Conservation (phyloP, 1,140 invertebrate genomes). For the Eriocheir sinensis region DNA sequence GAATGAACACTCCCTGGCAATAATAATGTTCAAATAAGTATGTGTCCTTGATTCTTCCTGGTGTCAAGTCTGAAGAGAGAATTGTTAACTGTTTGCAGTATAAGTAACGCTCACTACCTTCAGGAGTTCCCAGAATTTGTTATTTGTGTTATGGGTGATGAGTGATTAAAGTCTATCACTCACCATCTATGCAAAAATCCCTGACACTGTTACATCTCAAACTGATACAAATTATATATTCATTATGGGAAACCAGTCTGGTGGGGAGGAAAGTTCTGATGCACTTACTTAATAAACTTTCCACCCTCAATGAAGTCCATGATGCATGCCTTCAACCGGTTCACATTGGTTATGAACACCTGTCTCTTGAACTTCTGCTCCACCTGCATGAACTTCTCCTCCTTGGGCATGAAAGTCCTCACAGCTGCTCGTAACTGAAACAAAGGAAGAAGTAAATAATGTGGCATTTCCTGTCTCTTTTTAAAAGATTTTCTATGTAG, state of each 20-base stretch:
- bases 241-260: no score
- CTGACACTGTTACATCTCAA: no score
- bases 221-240: background rate
- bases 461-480: background rate
- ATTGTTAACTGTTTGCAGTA: no score
- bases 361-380: constrained; percentile 98
- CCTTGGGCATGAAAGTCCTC: constrained; percentile 96
- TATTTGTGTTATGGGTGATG: no score
- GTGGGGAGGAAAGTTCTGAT: background rate
- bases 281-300: constrained; percentile 94
- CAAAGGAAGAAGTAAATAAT: constrained; percentile 60
- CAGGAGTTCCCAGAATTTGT: no score
- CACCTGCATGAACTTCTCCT: constrained; percentile 96
- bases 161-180: no score
- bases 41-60: no score
- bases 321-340: constrained; percentile 94
- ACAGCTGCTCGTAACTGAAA: constrained; percentile 91
- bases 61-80: no score
- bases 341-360: constrained; percentile 96
- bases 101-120: no score
- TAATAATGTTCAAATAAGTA: no score
- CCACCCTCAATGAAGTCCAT: constrained; percentile 94
- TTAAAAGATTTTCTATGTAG: background rate
- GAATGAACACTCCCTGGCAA: no score
- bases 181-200: no score